These are phyloP conservation scores for Seira ritae DNA, from an alignment of 2,888 invertebrate genomes.

Conservation along the genomic window DNA sequence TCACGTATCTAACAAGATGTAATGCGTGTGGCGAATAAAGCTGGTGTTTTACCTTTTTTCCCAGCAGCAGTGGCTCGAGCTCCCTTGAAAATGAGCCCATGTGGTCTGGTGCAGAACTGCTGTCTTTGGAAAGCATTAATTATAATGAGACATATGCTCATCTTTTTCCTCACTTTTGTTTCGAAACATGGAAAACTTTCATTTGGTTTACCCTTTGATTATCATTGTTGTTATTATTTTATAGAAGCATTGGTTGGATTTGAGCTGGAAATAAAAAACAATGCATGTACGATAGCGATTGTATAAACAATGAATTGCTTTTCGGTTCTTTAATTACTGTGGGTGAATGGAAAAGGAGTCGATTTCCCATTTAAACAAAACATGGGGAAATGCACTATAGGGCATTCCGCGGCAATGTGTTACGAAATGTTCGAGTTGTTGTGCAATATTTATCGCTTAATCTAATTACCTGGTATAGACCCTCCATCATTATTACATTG, in stretches of 20 bases:
- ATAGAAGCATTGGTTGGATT: conserved; percentile 5
- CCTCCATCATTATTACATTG: background rate
- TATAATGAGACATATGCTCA: conserved; percentile 66
- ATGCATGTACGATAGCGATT: too few species aligned
- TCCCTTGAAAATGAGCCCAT: conserved; percentile 53
- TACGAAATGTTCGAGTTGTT: too few species aligned
- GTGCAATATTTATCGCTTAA: conserved; percentile 5
- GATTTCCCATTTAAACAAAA: too few species aligned
- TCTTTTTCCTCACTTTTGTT: conserved; percentile 34
- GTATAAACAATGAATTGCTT: too few species aligned
- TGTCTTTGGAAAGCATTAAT: conserved; percentile 66
- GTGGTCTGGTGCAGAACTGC: conserved; percentile 48
- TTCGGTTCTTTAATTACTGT: too few species aligned
- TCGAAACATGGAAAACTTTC: conserved; percentile 1
- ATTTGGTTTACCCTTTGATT: conserved; percentile 12
- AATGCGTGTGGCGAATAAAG: background rate
- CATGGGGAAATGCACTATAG: too few species aligned
- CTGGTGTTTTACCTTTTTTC: conserved; percentile 15
- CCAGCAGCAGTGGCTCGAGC: background rate
- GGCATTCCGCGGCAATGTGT: too few species aligned
- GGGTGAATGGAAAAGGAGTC: too few species aligned
- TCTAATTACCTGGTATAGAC: background rate
- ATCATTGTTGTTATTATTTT: conserved; percentile 14
- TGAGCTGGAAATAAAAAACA: background rate
- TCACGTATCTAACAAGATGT: background rate